These are phyloP conservation scores for Psilanteris sp. DNA, from an alignment of 1,140 invertebrate species.

Conservation along the genomic window DNA sequence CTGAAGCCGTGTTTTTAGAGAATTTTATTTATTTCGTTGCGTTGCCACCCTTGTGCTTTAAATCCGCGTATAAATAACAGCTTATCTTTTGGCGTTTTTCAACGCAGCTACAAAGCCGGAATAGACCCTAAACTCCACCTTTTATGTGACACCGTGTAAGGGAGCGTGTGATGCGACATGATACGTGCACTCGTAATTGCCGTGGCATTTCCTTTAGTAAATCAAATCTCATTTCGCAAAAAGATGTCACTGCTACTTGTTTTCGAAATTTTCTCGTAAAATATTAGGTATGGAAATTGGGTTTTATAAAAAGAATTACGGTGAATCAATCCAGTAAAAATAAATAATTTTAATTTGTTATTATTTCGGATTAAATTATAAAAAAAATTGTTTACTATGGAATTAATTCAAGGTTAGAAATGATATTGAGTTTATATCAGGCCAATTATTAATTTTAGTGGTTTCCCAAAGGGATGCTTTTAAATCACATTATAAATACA, in stretches of 20 bases:
- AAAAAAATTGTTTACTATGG: too few relatives aligned
- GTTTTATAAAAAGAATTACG: too few relatives aligned
- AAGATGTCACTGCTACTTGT: conserved; percentile 31
- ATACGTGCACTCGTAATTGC: conserved; percentile 65
- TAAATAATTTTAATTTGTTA: too few relatives aligned
- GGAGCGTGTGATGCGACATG: conserved; percentile 52
- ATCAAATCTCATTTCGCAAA: conserved; percentile 40
- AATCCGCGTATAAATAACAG: conserved; percentile 65
- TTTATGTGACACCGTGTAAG: conserved; percentile 53
- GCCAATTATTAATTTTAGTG: too few relatives aligned
- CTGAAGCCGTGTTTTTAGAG: conserved; percentile 44
- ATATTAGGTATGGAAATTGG: too few relatives aligned
- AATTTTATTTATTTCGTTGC: conserved; percentile 57
- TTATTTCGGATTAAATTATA: too few relatives aligned
- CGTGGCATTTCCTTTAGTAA: conserved; percentile 55
- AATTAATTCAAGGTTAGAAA: too few relatives aligned
- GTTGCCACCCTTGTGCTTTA: conserved; percentile 53
- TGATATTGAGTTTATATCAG: too few relatives aligned
- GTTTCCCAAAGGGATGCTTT: too few relatives aligned
- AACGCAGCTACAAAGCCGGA: conserved; percentile 49
- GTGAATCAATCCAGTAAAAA: too few relatives aligned
- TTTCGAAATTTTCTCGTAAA: background rate
- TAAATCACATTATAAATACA: too few relatives aligned
- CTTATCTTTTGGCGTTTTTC: conserved; percentile 65
- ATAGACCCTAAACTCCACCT: conserved; percentile 55